Conservation (phyloP, 2,797 vertebrate species). For the Peromyscus nudipes region DNA sequence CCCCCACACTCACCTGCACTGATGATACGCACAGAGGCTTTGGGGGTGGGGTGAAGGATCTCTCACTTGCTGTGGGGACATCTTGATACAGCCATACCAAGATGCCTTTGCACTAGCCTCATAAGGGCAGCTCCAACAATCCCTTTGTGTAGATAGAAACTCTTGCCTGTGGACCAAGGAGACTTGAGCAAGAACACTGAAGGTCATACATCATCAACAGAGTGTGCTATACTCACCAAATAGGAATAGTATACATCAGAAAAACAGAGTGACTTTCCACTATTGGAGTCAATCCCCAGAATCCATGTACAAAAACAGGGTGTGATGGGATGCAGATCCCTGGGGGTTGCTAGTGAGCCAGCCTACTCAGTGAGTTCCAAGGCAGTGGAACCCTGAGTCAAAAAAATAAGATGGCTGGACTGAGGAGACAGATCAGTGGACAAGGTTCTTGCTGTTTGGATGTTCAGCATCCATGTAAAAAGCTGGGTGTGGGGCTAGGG, state of each 20-base stretch:
- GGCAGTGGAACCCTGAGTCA: background rate
- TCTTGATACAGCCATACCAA: rapidly evolving
- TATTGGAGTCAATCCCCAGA: background rate
- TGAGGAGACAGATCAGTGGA: background rate
- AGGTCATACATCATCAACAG: no score
- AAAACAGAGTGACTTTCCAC: no score
- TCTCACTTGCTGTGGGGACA: background rate
- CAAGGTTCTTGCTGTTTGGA: background rate
- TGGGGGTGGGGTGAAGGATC: rapidly evolving
- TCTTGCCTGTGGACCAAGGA: background rate
- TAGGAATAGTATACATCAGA: rapidly evolving
- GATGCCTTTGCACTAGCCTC: background rate
- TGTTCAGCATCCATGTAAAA: background rate
- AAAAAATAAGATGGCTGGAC: background rate
- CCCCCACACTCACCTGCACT: rapidly evolving
- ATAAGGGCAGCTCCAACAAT: no score
- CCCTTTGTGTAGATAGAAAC: background rate
- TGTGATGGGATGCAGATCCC: background rate
- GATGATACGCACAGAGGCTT: no score
- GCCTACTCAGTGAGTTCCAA: background rate
- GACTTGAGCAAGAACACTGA: background rate
- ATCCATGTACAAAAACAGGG: background rate
- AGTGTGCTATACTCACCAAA: no score
- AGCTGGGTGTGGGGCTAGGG: background rate
- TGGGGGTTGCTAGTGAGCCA: background rate